Evolutionary conservation across 2,888 invertebrate species (phyloP), one percentile per base, ranked within the genome.

Genomic region (Andrena trimmerana): DNA sequence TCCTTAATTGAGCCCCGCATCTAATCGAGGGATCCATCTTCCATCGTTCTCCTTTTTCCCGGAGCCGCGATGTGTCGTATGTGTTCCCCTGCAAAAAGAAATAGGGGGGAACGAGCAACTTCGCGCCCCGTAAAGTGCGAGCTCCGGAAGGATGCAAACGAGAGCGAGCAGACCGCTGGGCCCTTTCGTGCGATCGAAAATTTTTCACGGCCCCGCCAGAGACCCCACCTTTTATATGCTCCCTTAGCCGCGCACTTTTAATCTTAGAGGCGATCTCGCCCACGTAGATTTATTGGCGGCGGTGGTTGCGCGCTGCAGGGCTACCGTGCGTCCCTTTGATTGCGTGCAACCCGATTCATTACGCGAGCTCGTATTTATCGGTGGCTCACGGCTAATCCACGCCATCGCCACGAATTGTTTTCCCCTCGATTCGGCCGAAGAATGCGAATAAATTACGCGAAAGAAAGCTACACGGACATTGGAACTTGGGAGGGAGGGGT

Each of bases 231-330:
- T 77, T 85, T 83, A 67, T 74, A 71, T 48, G 74, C 62, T 69
- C 72, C 65, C 33, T 42, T 33, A 77, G 68, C 74, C 82, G 83
- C 79, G 83, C 80, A 78, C 84, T 72, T 83, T 86, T 90, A 90
- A 89, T 89, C 90, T 90, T 80, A 83, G 81, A 85, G 79, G 73
- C 84, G 86, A 89, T 89, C 90, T 89, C 82, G 81, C 82, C 81
- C 87, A 82, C 83, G 88, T 85, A 88, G 89, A 90, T 89, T 90
- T 90, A 89, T 90, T 86, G 86, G 83, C 90, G 71, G 76, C 78
- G 73, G 81, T 74, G 54, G 73, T 62, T 59, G 75, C 76, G 60
- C 78, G 69, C 78, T 84, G 77, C 77, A 79, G 74, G 79, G 74
- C 76, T 83, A 81, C 86, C 70, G 87, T 57, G 66, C 59, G 42